phyloP scores from a whole-genome alignment of 2,888 invertebrate genomes.

The Agrotis puta region DNA sequence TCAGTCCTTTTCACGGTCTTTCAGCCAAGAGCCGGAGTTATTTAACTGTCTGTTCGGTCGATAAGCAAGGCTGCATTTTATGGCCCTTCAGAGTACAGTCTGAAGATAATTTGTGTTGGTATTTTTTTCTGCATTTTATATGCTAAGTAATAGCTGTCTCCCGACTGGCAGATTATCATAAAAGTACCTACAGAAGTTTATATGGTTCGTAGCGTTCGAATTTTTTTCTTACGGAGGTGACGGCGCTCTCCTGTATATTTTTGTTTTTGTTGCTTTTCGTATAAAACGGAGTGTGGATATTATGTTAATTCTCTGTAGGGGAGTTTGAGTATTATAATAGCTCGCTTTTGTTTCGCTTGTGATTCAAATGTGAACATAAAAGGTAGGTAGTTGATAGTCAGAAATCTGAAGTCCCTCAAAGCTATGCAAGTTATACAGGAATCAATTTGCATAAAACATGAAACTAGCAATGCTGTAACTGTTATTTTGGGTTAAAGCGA shows the following conservation, averaged over 20 bases:
- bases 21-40: constrained; percentile 48
- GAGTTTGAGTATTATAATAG: constrained; percentile 39
- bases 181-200: constrained; percentile 55
- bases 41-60: constrained; percentile 62
- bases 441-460: constrained; percentile 16
- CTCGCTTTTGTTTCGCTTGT: constrained; percentile 33
- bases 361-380: constrained; percentile 32
- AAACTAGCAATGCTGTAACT: neutral
- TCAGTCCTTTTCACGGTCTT: constrained; percentile 50
- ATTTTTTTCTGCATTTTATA: constrained; percentile 68
- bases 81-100: constrained; percentile 58
- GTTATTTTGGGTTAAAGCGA: neutral
- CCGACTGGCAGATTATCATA: constrained; percentile 59
- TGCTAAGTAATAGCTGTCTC: constrained; percentile 67
- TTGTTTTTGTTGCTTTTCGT: constrained; percentile 46
- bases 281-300: constrained; percentile 32
- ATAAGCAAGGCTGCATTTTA: constrained; percentile 69
- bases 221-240: constrained; percentile 48
- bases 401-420: constrained; percentile 22
- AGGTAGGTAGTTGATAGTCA: constrained; percentile 9
- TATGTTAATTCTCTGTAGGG: constrained; percentile 46
- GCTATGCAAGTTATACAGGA: constrained; percentile 12
- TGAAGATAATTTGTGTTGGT: constrained; percentile 66
- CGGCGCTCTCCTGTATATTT: constrained; percentile 32
- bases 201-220: constrained; percentile 56